Evolutionary conservation across 2,797 vertebrate species (phyloP), one percentile per base, ranked within the genome.

Genomic region (Petrocephalus sullivani): DNA sequence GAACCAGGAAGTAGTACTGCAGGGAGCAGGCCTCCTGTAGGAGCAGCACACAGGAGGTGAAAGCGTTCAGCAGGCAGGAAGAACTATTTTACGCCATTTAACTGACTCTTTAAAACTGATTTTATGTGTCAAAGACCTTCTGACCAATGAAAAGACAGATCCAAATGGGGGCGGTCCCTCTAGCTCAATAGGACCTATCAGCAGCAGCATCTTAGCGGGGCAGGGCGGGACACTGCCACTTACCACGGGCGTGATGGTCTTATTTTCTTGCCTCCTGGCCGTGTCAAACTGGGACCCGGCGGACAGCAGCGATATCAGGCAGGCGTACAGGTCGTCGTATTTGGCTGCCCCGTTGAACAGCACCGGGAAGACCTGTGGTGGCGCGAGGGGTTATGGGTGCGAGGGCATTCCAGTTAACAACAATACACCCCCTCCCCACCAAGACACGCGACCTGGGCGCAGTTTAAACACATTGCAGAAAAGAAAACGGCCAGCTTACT

Each of bases 21-120:
- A 99, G 96, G 4, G 98, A 98, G 92, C 98, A 99, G 57, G 98
- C 98, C 96, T 99, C 98, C 98, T 99, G 91, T 28, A 28, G 28
- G 54, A 1, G 58, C 51, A 8, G 89, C 5, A 8, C 84, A 19
- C 12, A 28, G 19, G 41, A 51, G 56, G 10, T 71, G 21, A n/a
- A 0, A 12, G 41, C 14, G n/a, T 46, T 57, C 49, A 23, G 9
- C 16, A 1, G 16, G 67, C 5, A 1, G 16, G 16, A 41, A 14
- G 67, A 4, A 6, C 37, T 12, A 37, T 41, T 12, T 5, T 2
- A 75, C 6, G 37, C 19, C 14, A 41, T 41, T 37, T 6, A 71
- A 16, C 12, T 37, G 64, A 71, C 64, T 14, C 28, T 46, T 46
- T 2, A 67, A 67, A 67, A 12, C 64, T 37, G 28, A 37, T 37